Evolutionary conservation across 1,140 invertebrate genomes (phyloP).

Genomic region (Sipha flava): DNA sequence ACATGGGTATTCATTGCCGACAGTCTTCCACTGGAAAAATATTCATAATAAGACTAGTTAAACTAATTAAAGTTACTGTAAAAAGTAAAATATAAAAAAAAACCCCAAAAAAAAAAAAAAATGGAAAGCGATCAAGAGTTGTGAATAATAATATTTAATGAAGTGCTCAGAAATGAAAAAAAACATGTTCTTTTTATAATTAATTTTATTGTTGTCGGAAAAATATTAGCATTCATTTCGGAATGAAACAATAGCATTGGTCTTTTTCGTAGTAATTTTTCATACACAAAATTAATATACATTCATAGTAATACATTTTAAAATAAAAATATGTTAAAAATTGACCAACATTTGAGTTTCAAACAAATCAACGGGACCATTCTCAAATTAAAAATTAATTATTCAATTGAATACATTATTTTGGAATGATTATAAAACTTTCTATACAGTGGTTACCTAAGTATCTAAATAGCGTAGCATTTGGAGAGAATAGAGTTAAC

Average conservation of each 20-base stretch:
- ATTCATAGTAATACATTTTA: not conserved
- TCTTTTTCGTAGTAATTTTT: not conserved
- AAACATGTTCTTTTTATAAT: not conserved
- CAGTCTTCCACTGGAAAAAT: not conserved
- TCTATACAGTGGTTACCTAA: not conserved
- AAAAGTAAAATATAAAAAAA: not conserved
- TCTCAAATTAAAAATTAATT: slow-evolving; percentile 19
- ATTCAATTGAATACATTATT: not conserved
- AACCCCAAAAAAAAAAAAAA: not conserved
- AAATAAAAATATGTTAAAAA: not conserved
- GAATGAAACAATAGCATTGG: not conserved
- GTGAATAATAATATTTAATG: not conserved
- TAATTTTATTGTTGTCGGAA: not conserved
- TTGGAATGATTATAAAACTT: not conserved
- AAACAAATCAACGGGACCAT: slow-evolving; percentile 26
- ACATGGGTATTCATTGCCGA: not conserved
- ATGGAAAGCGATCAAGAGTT: not conserved
- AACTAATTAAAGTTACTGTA: not conserved
- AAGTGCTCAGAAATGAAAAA: not conserved
- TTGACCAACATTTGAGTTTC: not conserved
- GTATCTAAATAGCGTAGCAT: not conserved
- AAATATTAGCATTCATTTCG: not conserved
- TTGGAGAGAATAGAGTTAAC: not conserved
- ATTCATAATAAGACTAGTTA: not conserved
- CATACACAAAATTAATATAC: not conserved